These are phyloP conservation scores for Galeopterus variegatus DNA, from an alignment of 2,113 vertebrate genomes.

Conservation along the genomic window DNA sequence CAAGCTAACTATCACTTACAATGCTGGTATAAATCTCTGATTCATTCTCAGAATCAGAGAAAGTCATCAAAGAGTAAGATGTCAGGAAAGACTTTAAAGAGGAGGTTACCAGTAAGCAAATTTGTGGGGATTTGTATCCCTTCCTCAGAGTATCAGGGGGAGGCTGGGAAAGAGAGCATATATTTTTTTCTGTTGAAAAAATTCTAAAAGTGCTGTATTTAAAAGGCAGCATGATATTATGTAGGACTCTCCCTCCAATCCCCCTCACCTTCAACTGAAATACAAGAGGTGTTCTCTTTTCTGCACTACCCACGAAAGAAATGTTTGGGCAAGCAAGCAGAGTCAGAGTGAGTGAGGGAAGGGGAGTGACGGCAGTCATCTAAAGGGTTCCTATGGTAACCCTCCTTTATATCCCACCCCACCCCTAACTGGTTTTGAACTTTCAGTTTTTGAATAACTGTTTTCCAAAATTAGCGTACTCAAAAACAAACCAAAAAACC, in stretches of 20 bases:
- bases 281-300: background rate
- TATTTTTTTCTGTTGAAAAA: background rate
- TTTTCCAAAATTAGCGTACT: background rate
- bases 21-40: background rate
- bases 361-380: background rate
- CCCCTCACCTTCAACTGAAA: accelerated
- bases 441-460: background rate
- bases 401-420: background rate
- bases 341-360: background rate
- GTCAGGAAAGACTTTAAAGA: background rate
- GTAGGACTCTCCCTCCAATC: background rate
- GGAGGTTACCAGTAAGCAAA: background rate
- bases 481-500: background rate
- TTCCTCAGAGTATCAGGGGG: background rate
- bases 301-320: background rate
- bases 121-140: background rate
- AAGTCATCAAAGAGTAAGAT: background rate
- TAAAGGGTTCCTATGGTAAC: background rate
- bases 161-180: background rate
- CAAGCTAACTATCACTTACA: background rate
- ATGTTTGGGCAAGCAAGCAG: background rate
- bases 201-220: background rate
- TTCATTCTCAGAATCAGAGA: constrained; percentile 20
- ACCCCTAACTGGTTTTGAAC: background rate
- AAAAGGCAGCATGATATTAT: background rate